Base-by-base conservation (phyloP, 2,113 vertebrate species). In the Cygnus buccinator region DNA sequence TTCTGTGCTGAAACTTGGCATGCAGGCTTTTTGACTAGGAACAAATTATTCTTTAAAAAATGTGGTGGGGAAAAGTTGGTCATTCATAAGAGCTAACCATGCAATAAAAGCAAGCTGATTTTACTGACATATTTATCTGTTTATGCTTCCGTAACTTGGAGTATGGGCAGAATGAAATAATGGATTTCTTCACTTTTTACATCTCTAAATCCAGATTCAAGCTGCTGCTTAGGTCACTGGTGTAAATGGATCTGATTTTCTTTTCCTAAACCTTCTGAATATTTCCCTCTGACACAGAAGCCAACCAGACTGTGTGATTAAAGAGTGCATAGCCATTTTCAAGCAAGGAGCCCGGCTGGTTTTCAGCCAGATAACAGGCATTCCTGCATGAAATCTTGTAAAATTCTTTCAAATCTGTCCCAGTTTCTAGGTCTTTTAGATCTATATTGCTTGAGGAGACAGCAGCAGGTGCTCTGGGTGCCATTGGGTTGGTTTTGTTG, bases 41-140 rank as follows among this genome's bases (percentile, higher is more conserved):
- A 87, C 66, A 95, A 95, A 94, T 96, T 83, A 90, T 95, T 95
- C 70, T 68, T 93, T 77, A 66, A 90, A 93, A 83, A 84, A 59
- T 72, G 37, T 80, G 43, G 17, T 82, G 48, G 23, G 21, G 70
- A 89, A 72, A 93, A 77, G 46, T 46, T 93, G 50, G 52, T 94
- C 66, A 55, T 91, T 97, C 91, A 31, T 76, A 76, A 76, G 46
- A 91, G 46, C 61, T 93, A 89, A 86, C 89, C 67, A 35, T 76
- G 81, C 86, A 91, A 67, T 94, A 87, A 93, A 87, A 93, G 43
- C 72, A 94, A 90, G 65, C 43, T 90, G 46, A 78, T 87, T 94
- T 97, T 90, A 75, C 62, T 94, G 73, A 58, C 23, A 25, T 71
- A 66, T 95, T 89, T 92, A 75, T 93, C 80, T 95, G 21, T 75